These are phyloP conservation scores for Clinocottus analis DNA, from an alignment of 2,113 vertebrate species.

Conservation along the genomic window DNA sequence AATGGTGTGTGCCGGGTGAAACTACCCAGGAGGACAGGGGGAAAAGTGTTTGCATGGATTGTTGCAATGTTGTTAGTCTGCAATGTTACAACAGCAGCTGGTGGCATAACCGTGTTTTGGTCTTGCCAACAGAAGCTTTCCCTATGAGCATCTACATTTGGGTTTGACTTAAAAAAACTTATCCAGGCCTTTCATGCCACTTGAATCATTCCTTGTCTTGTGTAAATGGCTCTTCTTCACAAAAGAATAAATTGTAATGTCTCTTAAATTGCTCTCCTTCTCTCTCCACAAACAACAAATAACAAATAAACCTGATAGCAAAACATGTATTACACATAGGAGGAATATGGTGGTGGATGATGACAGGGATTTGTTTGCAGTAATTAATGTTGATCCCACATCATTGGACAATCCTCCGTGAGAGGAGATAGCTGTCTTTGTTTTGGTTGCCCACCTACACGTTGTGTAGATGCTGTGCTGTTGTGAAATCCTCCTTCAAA, in stretches of 20 bases:
- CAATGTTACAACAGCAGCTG: no score
- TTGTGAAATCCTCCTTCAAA: constrained; percentile 57
- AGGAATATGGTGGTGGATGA: constrained; percentile 34
- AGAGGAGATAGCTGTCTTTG: constrained; percentile 41
- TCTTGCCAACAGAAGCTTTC: no score
- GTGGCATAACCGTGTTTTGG: no score
- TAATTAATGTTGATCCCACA: constrained; percentile 51
- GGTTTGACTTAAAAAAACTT: no score
- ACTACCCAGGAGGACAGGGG: no score
- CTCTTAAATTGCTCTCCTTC: no score
- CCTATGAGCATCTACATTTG: no score
- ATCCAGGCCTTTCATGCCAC: background rate
- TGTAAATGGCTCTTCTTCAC: background rate
- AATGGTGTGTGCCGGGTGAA: no score
- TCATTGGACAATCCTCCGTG: constrained; percentile 25
- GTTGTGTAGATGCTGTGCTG: constrained; percentile 38
- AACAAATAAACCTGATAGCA: constrained; percentile 2
- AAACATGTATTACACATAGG: constrained; percentile 26
- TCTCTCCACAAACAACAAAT: no score
- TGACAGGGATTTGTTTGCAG: constrained; percentile 39
- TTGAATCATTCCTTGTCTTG: background rate
- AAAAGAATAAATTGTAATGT: background rate
- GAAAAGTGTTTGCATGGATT: no score
- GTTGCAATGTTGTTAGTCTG: no score
- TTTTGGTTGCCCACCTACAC: constrained; percentile 13